Evolutionary conservation across 2,797 vertebrate genomes (phyloP).

Genomic region (Gallirallus australis): DNA sequence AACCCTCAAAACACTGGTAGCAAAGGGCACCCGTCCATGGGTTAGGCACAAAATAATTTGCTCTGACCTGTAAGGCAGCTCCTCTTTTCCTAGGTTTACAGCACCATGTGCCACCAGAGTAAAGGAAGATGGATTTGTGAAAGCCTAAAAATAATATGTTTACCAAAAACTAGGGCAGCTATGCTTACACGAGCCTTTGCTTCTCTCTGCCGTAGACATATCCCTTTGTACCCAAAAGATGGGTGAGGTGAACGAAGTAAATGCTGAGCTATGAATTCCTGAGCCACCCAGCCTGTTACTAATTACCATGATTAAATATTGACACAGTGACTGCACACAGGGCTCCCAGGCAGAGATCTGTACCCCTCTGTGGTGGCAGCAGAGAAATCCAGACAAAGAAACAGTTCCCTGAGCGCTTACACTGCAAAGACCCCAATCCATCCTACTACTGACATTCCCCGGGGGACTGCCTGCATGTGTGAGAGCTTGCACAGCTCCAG

Average conservation of each 20-base stretch:
- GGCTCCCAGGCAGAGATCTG: conserved; percentile 25
- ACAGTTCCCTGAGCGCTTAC: not conserved
- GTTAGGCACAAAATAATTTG: not conserved
- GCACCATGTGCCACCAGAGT: not conserved
- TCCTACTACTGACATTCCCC: not conserved
- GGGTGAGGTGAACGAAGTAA: not conserved
- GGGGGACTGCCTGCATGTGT: not conserved
- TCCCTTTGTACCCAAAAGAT: not conserved
- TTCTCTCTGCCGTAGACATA: not conserved
- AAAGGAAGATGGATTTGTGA: not conserved
- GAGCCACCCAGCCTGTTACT: conserved; percentile 54
- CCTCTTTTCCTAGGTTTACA: not conserved
- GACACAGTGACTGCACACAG: conserved; percentile 48
- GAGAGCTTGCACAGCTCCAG: not conserved
- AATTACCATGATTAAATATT: conserved; percentile 65
- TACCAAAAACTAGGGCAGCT: not conserved
- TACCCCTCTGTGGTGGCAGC: not conserved
- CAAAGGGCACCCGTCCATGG: not conserved
- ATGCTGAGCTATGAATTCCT: conserved; percentile 59
- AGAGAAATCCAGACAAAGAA: conserved; percentile 15
- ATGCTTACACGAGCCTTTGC: not conserved
- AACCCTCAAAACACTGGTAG: not conserved
- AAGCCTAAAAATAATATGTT: not conserved
- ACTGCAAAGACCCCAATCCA: not conserved
- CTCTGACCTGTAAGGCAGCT: not conserved